Conservation (phyloP, 2,797 vertebrate genomes). For the Typhlichthys subterraneus region DNA sequence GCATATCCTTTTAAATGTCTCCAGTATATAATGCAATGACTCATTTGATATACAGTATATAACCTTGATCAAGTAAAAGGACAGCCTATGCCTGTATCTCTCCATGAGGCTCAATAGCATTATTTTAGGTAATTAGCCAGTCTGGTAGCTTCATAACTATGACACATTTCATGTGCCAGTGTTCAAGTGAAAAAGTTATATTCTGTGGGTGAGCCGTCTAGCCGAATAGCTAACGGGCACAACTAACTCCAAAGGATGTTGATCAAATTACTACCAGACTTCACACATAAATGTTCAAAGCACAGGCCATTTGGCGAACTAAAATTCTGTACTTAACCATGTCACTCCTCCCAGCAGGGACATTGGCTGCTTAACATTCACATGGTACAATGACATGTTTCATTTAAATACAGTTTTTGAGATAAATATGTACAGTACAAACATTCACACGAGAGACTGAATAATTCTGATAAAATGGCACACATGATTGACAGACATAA, state of each 20-base stretch:
- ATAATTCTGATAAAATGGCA: slow-evolving; percentile 41
- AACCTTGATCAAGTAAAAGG: too few species aligned
- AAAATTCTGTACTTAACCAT: slow-evolving; percentile 33
- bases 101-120: too few species aligned
- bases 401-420: slow-evolving; percentile 52
- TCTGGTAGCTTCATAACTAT: slow-evolving; percentile 20
- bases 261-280: slow-evolving; percentile 53
- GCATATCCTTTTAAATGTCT: too few species aligned
- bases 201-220: slow-evolving; percentile 14
- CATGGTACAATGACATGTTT: slow-evolving; percentile 45
- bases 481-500: slow-evolving; percentile 62
- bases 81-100: too few species aligned
- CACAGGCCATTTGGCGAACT: slow-evolving; percentile 47
- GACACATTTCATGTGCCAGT: slow-evolving; percentile 76
- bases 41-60: too few species aligned
- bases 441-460: slow-evolving; percentile 50
- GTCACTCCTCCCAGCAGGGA: slow-evolving; percentile 41
- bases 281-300: slow-evolving; percentile 53
- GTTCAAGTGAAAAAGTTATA: slow-evolving; percentile 40
- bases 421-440: slow-evolving; percentile 38
- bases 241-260: slow-evolving; percentile 27
- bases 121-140: too few species aligned
- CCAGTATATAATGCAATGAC: too few species aligned
- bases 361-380: slow-evolving; percentile 70
- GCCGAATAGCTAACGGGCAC: slow-evolving; percentile 14